phyloP scores from a whole-genome alignment of 30 jellyfish, hydroid and myxozoan species.

The Catostylus mosaicus region DNA sequence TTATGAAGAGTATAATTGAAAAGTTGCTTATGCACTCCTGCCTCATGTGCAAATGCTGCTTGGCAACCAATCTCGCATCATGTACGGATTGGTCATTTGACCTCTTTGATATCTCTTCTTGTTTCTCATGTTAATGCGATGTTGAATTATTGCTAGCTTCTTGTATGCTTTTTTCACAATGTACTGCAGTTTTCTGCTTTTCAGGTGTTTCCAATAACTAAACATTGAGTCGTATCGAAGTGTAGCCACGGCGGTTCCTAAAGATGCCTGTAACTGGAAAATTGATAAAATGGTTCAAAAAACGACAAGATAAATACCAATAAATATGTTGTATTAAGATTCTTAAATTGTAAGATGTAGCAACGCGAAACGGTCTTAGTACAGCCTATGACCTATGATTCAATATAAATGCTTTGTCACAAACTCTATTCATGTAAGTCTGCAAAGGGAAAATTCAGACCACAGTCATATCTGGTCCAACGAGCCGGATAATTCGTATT shows the following conservation, averaged over 20 bases:
- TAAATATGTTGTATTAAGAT: no score
- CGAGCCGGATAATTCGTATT: no score
- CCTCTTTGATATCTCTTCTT: constrained; percentile 40
- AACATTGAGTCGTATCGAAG: constrained; percentile 72
- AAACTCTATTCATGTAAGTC: no score
- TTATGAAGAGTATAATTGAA: no score
- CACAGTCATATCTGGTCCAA: no score
- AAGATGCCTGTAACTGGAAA: constrained; percentile 61
- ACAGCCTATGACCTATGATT: no score
- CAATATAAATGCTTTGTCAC: no score
- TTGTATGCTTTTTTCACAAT: constrained; percentile 53
- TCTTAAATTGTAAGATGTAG: no score
- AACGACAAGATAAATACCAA: no score
- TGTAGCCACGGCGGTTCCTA: constrained; percentile 47
- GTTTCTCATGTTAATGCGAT: constrained; percentile 39
- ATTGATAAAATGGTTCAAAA: neutral
- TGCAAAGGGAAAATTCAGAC: no score
- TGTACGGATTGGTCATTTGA: constrained; percentile 71
- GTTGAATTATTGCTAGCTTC: constrained; percentile 47
- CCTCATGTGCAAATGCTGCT: constrained; percentile 85
- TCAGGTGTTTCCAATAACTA: constrained; percentile 56
- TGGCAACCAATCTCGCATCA: constrained; percentile 83
- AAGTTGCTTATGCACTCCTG: no score
- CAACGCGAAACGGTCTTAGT: no score
- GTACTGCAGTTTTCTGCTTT: constrained; percentile 7